A percentile compares a stretch with the other conserved stretches of the same genome.
Evolutionary conservation across 1,140 invertebrate genomes (phyloP).

Genomic region (Pinna nobilis): DNA sequence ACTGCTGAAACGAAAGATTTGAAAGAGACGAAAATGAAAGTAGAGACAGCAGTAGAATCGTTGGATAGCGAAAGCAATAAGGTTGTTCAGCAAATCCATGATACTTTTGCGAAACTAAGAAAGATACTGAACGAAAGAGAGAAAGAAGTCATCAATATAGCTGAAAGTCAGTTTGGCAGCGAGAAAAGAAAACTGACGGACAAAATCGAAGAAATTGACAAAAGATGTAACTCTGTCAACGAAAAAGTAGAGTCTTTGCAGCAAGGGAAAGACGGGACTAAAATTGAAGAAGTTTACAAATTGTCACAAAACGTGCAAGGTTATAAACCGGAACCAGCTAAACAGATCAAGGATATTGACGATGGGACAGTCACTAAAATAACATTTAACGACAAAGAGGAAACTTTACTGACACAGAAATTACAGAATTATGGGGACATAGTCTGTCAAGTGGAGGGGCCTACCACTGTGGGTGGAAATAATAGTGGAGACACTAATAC

Average conservation of each 20-base stretch:
- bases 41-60: constrained; percentile 47
- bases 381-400: constrained; percentile 50
- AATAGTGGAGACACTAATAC: too few species aligned
- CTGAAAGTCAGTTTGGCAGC: constrained; percentile 48
- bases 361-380: constrained; percentile 58
- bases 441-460: background rate
- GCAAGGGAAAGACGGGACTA: constrained; percentile 46
- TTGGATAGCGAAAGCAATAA: constrained; percentile 42
- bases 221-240: constrained; percentile 28
- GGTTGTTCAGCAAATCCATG: constrained; percentile 46
- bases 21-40: constrained; percentile 43
- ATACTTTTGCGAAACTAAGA: constrained; percentile 50
- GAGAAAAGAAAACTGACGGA: constrained; percentile 53
- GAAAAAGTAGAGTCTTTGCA: constrained; percentile 42
- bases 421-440: constrained; percentile 55
- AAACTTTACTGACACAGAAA: constrained; percentile 43
- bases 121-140: constrained; percentile 52
- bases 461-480: too few species aligned
- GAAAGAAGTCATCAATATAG: constrained; percentile 50
- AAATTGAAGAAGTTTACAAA: constrained; percentile 57
- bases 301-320: constrained; percentile 48
- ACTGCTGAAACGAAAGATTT: constrained; percentile 46
- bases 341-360: constrained; percentile 53
- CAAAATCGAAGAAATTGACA: constrained; percentile 47
- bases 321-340: constrained; percentile 38